Evolutionary conservation across 2,888 invertebrate genomes (phyloP).

Genomic region (Zelleria hepariella): DNA sequence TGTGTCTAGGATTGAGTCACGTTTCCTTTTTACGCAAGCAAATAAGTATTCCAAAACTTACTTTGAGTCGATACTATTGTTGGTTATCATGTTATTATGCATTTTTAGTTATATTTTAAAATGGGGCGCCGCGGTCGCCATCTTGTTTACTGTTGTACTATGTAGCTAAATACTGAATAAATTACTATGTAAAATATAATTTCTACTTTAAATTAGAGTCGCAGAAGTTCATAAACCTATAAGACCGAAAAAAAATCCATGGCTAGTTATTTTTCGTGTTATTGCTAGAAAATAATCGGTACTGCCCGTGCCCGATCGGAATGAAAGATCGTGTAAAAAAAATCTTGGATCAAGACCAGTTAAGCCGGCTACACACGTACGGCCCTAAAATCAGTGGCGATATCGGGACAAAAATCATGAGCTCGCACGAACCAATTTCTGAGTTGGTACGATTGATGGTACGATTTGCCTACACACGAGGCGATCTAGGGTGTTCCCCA

Average conservation of each 20-base stretch:
- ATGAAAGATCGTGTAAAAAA: too few species aligned
- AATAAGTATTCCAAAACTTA: neutral
- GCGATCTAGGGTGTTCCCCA: too few species aligned
- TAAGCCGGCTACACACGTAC: too few species aligned
- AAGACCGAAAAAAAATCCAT: neutral
- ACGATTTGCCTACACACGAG: too few species aligned
- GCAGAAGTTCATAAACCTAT: neutral
- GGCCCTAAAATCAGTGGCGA: too few species aligned
- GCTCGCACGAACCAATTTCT: too few species aligned
- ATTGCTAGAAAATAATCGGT: neutral
- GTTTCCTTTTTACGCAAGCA: too few species aligned
- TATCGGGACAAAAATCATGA: too few species aligned
- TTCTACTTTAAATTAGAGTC: neutral
- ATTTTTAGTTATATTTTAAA: neutral
- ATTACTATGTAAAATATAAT: neutral
- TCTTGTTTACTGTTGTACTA: neutral
- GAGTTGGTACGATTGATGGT: too few species aligned
- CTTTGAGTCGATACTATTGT: neutral
- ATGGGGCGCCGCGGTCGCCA: neutral
- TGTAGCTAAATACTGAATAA: neutral
- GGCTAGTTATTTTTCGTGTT: neutral
- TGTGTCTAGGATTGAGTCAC: neutral
- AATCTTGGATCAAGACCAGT: too few species aligned
- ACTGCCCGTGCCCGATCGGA: too few species aligned
- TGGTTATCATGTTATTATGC: neutral